phyloP scores from a whole-genome alignment of 2,797 vertebrate genomes.

The Hapalemur alaotrensis region DNA sequence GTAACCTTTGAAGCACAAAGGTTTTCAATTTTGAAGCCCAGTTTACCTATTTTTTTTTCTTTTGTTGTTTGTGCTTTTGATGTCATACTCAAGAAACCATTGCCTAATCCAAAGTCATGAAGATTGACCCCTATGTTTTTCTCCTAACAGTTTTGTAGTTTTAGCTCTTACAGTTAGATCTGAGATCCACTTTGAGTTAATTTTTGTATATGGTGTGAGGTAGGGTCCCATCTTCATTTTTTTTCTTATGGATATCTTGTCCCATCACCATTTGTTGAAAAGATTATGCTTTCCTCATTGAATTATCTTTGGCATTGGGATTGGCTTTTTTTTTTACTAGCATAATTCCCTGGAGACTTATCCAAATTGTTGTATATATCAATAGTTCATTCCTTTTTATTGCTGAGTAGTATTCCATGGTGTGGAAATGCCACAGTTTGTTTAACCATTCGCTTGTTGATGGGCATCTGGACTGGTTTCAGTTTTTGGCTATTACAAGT shows the following conservation, averaged over 20 bases:
- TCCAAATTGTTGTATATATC: background rate
- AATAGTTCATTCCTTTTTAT: background rate
- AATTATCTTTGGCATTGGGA: background rate
- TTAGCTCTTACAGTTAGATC: background rate
- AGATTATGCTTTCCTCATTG: background rate
- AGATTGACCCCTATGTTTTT: background rate
- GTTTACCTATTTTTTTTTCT: background rate
- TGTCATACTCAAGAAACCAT: background rate
- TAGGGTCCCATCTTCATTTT: background rate
- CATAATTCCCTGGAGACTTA: background rate
- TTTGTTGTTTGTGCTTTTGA: conserved; percentile 20
- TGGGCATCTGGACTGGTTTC: background rate
- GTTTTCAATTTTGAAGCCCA: background rate
- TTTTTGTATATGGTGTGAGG: background rate
- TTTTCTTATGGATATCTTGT: background rate
- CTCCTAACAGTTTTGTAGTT: background rate
- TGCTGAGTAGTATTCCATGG: background rate
- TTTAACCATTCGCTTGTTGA: background rate
- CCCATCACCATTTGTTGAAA: background rate
- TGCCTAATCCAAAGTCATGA: background rate
- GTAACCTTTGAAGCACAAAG: background rate
- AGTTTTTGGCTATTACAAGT: background rate
- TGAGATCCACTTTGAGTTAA: background rate
- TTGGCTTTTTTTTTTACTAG: background rate
- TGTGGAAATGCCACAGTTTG: background rate